These are phyloP conservation scores for Caenorhabditis elegans DNA, from an alignment of 1,140 invertebrate genomes.

Conservation along the genomic window WBcel235 BX284602.5:8680501-8681000, in stretches of 20 bases:
- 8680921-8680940: neutral
- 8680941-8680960: neutral
- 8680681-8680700: neutral
- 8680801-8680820: neutral
- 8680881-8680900: neutral
- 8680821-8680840: neutral
- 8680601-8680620: neutral
- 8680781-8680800: neutral
- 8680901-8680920: neutral
- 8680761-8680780: neutral
- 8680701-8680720: neutral
- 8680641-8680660: neutral
- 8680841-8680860: neutral
- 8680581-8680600: too few species aligned
- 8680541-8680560: neutral
- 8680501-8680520: neutral
- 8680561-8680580: neutral
- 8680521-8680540: conserved; percentile 2
- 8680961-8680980: too few species aligned
- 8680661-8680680: too few species aligned
- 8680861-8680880: neutral
- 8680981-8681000: neutral
- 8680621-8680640: neutral
- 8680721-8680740: neutral
- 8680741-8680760: neutral